Base-by-base conservation (phyloP, 2,888 invertebrate genomes). In the Lithosia quadra region DNA sequence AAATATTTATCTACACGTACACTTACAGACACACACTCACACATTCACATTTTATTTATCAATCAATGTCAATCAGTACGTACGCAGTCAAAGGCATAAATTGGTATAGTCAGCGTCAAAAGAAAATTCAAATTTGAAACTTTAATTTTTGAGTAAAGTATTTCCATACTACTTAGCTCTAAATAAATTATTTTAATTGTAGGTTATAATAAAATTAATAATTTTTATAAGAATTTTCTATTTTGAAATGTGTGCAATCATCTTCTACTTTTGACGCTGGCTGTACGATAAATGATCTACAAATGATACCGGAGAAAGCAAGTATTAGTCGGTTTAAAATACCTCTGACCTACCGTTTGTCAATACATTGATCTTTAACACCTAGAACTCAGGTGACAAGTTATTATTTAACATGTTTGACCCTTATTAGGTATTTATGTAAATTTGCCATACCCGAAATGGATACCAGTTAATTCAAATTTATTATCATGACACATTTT, bases 31-130 rank as follows among this genome's bases (percentile, higher is more conserved):
- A 49, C 49, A 49, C 49, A 43, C 43, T 18, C 5, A 18, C 43
- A 43, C 43, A 43, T 43, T 43, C 43, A 49, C 49, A 49, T 49
- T n/a, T n/a, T n/a, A n/a, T n/a, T n/a, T 49, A 49, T 49, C n/a
- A 18, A 49, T 49, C 49, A 49, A n/a, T 9, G n/a, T 49, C 49
- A 49, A 49, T 49, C 49, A 43, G 18, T 18, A n/a, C n/a, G n/a
- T n/a, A n/a, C n/a, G n/a, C n/a, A n/a, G n/a, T n/a, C n/a, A n/a
- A 43, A 43, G 1, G 49, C 9, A 18, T n/a, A 49, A n/a, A 49
- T 49, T n/a, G 49, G 49, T 18, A n/a, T n/a, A n/a, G n/a, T n/a
- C n/a, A n/a, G n/a, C n/a, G n/a, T n/a, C n/a, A n/a, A n/a, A n/a
- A n/a, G n/a, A n/a, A n/a, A n/a, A n/a, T n/a, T n/a, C n/a, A n/a